These are phyloP conservation scores for Hemistola chrysoprasaria DNA, from an alignment of 2,888 invertebrate genomes.

Conservation along the genomic window DNA sequence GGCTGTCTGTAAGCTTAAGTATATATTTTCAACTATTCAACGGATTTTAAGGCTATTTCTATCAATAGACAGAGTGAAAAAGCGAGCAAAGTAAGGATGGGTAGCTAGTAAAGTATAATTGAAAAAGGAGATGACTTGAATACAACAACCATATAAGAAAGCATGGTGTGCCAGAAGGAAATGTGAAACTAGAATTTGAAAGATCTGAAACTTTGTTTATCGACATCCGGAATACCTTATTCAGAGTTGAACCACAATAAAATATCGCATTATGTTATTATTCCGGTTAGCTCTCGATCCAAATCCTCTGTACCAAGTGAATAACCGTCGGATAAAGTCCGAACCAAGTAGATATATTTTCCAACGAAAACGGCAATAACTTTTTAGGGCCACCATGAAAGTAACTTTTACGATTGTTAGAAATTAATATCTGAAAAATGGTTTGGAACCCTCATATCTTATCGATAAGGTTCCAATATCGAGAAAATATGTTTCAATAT, in stretches of 20 bases:
- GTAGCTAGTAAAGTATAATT: no score
- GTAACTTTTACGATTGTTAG: conserved; percentile 78
- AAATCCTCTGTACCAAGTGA: conserved; percentile 56
- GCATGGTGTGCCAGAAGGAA: no score
- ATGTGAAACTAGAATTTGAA: background rate
- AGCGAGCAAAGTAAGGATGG: no score
- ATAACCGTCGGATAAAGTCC: conserved; percentile 58
- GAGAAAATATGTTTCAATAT: conserved; percentile 46
- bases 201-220: conserved; percentile 15
- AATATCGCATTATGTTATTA: conserved; percentile 55
- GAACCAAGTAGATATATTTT: conserved; percentile 68
- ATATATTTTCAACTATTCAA: no score
- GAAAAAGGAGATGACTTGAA: no score
- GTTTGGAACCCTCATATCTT: conserved; percentile 65
- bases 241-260: conserved; percentile 49
- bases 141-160: no score
- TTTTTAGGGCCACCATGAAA: conserved; percentile 73
- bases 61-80: no score
- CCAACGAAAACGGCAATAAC: conserved; percentile 61
- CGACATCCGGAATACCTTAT: conserved; percentile 30
- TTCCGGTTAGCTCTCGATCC: conserved; percentile 59
- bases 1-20: no score
- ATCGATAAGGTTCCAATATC: conserved; percentile 57
- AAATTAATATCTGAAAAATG: conserved; percentile 79
- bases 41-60: no score